Base-by-base conservation (phyloP, 2,113 vertebrate species). In the Tonatia bakeri region DNA sequence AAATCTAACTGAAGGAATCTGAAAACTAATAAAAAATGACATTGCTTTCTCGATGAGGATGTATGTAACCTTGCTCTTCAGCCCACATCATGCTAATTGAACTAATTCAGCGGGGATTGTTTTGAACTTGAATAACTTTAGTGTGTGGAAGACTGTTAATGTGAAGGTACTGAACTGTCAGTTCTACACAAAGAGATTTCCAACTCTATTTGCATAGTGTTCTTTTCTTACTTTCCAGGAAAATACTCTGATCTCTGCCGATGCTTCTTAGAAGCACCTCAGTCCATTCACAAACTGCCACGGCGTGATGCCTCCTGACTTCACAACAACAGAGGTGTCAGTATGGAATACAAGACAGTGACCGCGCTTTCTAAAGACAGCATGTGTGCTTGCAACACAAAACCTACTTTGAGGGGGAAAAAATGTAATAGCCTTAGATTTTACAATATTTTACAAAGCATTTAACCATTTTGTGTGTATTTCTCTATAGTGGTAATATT, bases 11-110 rank as follows among this genome's bases (percentile, higher is more conserved):
- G 16, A 75, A 95, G 28, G 52, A 88, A 7, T 67, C 77, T 50
- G 73, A 95, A 97, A 94, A 94, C 70, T 80, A 93, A 79, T 96
- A 86, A 93, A 93, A 72, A 90, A 69, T 90, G 80, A 45, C 76
- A 87, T 15, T 0, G 0, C 28, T 90, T 24, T 91, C 52, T 94
- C 70, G 17, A 1, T 83, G 31, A 96, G 40, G 31, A 69, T 52
- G n/a, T 54, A 50, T 36, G 4, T 61, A 64, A 54, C 47, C 36
- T 81, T 36, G n/a, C 12, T 77, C 73, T 96, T 77, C 50, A 77
- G 43, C 28, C 31, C 75, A 65, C 36, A 77, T 47, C 86, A 61
- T 31, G 16, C 65, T 52, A 36, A 81, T 17, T 76, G 43, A 94
- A 87, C 80, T 64, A 69, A 94, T 73, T 93, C 83, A 90, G 43